Percentiles rank a stretch among this genome's conserved stretches.
phyloP scores from a whole-genome alignment of 2,888 invertebrate species.

The Slavum lentiscoides region DNA sequence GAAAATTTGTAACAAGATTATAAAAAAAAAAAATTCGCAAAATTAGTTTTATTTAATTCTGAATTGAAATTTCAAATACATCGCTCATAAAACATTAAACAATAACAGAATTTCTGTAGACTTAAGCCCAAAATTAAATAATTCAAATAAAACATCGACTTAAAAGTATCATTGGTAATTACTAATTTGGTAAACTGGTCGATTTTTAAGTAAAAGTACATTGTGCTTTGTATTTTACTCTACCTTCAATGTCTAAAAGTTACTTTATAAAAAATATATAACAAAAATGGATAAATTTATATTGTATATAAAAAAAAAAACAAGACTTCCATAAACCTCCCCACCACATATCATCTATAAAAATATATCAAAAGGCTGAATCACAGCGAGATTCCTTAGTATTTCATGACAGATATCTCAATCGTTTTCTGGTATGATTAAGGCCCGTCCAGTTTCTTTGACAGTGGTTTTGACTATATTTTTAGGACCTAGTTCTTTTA shows the following conservation, averaged over 20 bases:
- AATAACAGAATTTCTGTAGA: no score
- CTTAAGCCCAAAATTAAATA: no score
- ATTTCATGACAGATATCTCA: neutral
- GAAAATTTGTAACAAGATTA: no score
- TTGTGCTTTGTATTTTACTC: neutral
- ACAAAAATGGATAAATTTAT: neutral
- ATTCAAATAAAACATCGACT: no score
- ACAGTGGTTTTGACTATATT: constrained; percentile 52
- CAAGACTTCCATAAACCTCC: neutral
- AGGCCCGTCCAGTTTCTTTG: constrained; percentile 51
- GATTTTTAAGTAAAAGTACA: neutral
- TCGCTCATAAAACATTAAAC: no score
- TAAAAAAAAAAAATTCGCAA: no score
- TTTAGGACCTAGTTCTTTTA: constrained; percentile 52
- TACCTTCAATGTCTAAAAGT: neutral
- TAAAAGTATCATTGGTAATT: no score
- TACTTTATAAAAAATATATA: neutral
- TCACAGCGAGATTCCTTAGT: neutral
- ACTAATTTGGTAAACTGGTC: no score
- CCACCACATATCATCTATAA: neutral
- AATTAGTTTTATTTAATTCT: no score
- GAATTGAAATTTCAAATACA: no score
- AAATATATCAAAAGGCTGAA: neutral
- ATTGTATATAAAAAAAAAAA: no score
- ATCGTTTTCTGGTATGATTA: constrained; percentile 23